Evolutionary conservation across 2,888 invertebrate genomes (phyloP).

Genomic region (Anthophora plumipes): DNA sequence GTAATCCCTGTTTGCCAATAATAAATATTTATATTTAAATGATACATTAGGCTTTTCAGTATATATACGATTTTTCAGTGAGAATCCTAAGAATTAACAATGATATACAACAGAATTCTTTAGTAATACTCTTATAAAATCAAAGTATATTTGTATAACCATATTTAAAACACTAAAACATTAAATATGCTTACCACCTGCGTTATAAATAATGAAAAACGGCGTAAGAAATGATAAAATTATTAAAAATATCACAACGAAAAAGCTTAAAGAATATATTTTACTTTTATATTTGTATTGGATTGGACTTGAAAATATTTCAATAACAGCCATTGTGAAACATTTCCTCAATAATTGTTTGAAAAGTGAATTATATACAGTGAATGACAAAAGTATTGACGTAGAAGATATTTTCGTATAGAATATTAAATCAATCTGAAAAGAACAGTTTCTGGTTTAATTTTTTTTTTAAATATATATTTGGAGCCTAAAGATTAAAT

Average conservation of each 20-base stretch:
- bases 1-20: conserved; percentile 76
- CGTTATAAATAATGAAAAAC: conserved; percentile 73
- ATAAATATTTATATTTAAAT: conserved; percentile 80
- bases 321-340: conserved; percentile 71
- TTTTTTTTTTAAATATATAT: too few species aligned
- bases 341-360: conserved; percentile 4
- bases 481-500: too few species aligned
- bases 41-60: conserved; percentile 77
- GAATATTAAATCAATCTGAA: too few species aligned
- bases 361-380: not conserved
- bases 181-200: conserved; percentile 67
- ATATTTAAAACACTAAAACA: not conserved
- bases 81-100: conserved; percentile 74
- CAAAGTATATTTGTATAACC: conserved; percentile 24
- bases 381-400: too few species aligned
- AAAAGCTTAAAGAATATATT: conserved; percentile 70
- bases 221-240: conserved; percentile 71
- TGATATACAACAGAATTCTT: not conserved
- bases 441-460: too few species aligned
- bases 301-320: conserved; percentile 75
- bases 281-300: conserved; percentile 76
- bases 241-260: conserved; percentile 67
- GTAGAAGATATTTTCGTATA: too few species aligned
- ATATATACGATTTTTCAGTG: conserved; percentile 77
- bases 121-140: not conserved